These are phyloP conservation scores for Urocitellus parryii DNA, from an alignment of 2,113 vertebrate genomes.

Conservation along the genomic window DNA sequence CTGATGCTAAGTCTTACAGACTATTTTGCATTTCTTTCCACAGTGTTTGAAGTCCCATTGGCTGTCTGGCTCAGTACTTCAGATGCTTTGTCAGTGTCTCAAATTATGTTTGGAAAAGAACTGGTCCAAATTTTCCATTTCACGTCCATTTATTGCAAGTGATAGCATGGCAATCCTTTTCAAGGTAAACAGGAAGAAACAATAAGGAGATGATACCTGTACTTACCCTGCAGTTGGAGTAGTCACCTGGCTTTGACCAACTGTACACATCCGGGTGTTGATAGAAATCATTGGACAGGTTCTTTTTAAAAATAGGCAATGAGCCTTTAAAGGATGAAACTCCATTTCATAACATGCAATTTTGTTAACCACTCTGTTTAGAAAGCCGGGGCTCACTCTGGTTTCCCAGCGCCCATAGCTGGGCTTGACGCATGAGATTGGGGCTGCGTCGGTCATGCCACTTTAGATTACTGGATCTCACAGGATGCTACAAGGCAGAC, in stretches of 20 bases:
- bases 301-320: conserved; percentile 81
- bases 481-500: conserved; percentile 86
- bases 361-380: conserved; percentile 81
- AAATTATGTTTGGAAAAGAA: conserved; percentile 39
- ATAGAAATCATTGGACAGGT: conserved; percentile 74
- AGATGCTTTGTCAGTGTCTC: conserved; percentile 14
- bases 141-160: not conserved
- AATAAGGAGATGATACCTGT: not conserved
- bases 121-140: conserved; percentile 18
- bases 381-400: conserved; percentile 68
- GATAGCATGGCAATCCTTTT: not conserved
- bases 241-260: conserved; percentile 54
- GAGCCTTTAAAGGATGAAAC: conserved; percentile 70
- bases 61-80: conserved; percentile 22
- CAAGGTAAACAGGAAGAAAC: not conserved
- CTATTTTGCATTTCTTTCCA: not conserved
- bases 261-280: not conserved
- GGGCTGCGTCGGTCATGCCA: conserved; percentile 84
- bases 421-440: conserved; percentile 76
- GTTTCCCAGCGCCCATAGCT: conserved; percentile 83
- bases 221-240: not conserved
- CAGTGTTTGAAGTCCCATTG: not conserved
- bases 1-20: not conserved
- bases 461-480: conserved; percentile 88
- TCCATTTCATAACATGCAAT: conserved; percentile 79